These are phyloP conservation scores for Drosophila rellima DNA, from an alignment of 2,888 invertebrate species.

Conservation along the genomic window DNA sequence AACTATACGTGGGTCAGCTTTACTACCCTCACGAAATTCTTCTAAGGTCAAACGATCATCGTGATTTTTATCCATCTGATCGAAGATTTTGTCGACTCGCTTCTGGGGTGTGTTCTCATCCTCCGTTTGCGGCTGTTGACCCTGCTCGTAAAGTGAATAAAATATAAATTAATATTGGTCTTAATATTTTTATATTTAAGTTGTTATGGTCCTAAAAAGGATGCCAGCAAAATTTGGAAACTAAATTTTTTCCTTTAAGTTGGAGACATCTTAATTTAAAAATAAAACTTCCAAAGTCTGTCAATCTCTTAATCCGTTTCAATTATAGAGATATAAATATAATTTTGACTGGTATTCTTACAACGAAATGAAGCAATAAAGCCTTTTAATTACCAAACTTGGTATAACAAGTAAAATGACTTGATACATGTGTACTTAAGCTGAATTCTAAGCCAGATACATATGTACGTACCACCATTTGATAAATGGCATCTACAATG, in stretches of 20 bases:
- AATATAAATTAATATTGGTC: conserved; percentile 44
- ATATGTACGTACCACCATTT: conserved; percentile 96
- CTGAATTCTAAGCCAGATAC: not conserved
- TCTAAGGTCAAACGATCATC: conserved; percentile 98
- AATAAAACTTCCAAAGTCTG: not conserved
- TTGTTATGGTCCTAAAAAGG: no score
- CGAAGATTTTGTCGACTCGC: conserved; percentile 99
- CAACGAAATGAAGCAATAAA: not conserved
- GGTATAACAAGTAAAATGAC: not conserved
- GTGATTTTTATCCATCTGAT: conserved; percentile 99
- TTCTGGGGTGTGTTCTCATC: conserved; percentile 97
- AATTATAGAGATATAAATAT: no score
- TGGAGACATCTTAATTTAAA: no score
- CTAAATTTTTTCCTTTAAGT: not conserved
- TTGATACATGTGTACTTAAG: not conserved
- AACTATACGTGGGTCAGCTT: conserved; percentile 99
- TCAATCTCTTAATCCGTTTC: no score
- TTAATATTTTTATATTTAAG: not conserved
- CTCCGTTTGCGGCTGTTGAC: conserved; percentile 94
- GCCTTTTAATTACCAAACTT: not conserved
- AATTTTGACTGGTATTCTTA: not conserved
- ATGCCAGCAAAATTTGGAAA: not conserved
- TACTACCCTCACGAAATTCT: conserved; percentile 99
- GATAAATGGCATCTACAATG: conserved; percentile 98
- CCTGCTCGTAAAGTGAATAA: conserved; percentile 87